Evolutionary conservation across 2,113 vertebrate genomes (phyloP).

Genomic region (Vombatus ursinus): DNA sequence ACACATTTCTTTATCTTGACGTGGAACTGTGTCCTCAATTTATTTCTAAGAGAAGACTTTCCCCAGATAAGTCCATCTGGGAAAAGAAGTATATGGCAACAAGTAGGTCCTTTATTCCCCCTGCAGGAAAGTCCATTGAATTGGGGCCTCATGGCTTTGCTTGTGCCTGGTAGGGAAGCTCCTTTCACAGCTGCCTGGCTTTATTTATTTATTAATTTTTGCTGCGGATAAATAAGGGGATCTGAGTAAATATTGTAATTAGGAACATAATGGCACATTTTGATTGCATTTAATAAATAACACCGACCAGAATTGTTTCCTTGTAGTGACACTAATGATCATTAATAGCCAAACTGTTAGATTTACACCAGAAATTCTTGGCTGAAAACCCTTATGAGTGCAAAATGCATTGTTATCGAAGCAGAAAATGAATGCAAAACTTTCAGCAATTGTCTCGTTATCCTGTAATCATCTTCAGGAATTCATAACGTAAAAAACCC

Average conservation of each 20-base stretch:
- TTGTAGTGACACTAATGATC: slow-evolving; percentile 74
- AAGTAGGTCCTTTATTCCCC: background rate
- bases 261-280: slow-evolving; percentile 72
- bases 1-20: background rate
- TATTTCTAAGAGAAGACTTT: background rate
- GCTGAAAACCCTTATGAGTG: slow-evolving; percentile 57
- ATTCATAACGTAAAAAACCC: slow-evolving; percentile 41
- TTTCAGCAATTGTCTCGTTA: slow-evolving; percentile 46
- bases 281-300: slow-evolving; percentile 79
- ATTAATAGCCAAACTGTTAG: slow-evolving; percentile 74
- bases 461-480: slow-evolving; percentile 38
- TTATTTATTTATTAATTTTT: slow-evolving; percentile 52
- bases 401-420: slow-evolving; percentile 25
- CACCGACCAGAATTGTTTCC: slow-evolving; percentile 64
- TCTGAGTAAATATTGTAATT: slow-evolving; percentile 78
- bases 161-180: slow-evolving; percentile 55
- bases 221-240: slow-evolving; percentile 64
- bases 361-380: slow-evolving; percentile 72
- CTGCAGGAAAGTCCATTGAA: slow-evolving; percentile 15
- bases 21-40: background rate
- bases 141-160: slow-evolving; percentile 41
- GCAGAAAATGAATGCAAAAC: slow-evolving; percentile 50
- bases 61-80: background rate
- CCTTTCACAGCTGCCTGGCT: slow-evolving; percentile 60
- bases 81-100: background rate